Evolutionary conservation across 2,888 invertebrate genomes (phyloP), one percentile per base, ranked within the genome.

Genomic region (Apamea crenata): DNA sequence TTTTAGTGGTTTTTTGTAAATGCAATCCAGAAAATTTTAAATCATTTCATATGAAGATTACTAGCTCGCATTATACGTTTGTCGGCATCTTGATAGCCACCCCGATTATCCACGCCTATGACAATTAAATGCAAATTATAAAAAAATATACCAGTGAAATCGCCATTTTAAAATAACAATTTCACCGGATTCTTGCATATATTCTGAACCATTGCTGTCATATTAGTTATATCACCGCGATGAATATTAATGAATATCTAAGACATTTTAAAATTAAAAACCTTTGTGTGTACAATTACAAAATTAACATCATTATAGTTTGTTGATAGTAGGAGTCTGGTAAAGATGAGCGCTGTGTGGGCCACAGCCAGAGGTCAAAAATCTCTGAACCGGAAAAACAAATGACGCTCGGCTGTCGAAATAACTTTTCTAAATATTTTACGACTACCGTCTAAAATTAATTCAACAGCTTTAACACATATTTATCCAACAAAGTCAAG

Each of bases 221-320:
- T 85, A 90, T 84, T 84, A 86, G 81, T 90, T 89, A 88, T 87
- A 87, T 88, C 87, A 90, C 73, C 36, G 47, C 73, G 83, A 91
- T 94, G 92, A 94, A 95, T 95, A 94, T 94, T 92, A 90, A 94
- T 93, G 90, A 88, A 87, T 82, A 84, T 89, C 88, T 85, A 90
- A 80, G 71, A 87, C 75, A 85, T 85, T 85, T 82, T 68, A 25
- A 32, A 81, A 80, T 75, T 77, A 81, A 80, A 85, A 83, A 14
- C 61, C 32, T 68, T 59, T 80, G 79, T 74, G 59, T 65, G 32
- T 75, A 56, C 80, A 77, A 85, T 87, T 82, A 80, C 77, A 72
- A 82, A 76, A 81, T 61, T 84, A 76, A 65, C 72, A 75, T 81
- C 29, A 66, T 78, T 72, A 79, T 32, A 74, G 81, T 59, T n/a